These are phyloP conservation scores for Lordiphosa mommai DNA, from an alignment of 1,140 invertebrate genomes.

Conservation along the genomic window DNA sequence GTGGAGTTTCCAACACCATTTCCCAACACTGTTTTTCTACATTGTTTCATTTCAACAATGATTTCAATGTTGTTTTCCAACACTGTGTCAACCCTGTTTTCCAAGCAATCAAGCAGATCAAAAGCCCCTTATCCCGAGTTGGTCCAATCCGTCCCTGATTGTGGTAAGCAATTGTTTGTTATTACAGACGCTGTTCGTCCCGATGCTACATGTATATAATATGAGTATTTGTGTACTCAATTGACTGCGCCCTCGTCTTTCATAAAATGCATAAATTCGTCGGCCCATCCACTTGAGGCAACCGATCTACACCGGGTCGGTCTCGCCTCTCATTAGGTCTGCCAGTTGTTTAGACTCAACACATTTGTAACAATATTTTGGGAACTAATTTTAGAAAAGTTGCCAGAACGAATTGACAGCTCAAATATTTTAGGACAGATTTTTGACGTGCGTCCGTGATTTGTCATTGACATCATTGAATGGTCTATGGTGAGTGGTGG, in stretches of 20 bases:
- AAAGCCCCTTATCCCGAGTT: too few relatives aligned
- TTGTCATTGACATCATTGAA: slow-evolving; percentile 79
- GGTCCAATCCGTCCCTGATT: too few relatives aligned
- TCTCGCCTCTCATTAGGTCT: slow-evolving; percentile 18
- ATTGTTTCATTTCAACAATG: too few relatives aligned
- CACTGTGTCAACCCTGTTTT: too few relatives aligned
- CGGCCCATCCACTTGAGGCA: slow-evolving; percentile 49
- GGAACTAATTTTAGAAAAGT: slow-evolving; percentile 76
- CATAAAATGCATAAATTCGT: slow-evolving; percentile 54
- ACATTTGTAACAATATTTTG: slow-evolving; percentile 79
- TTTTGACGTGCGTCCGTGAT: slow-evolving; percentile 79
- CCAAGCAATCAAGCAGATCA: too few relatives aligned
- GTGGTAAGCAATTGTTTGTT: slow-evolving; percentile 2
- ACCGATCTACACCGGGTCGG: neutral
- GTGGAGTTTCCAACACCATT: too few relatives aligned
- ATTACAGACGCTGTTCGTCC: neutral
- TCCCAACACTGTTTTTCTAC: too few relatives aligned
- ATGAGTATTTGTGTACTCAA: too few relatives aligned
- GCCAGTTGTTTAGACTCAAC: slow-evolving; percentile 76
- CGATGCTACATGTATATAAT: neutral
- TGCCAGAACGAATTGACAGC: slow-evolving; percentile 64
- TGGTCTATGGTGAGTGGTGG: neutral
- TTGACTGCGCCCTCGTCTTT: slow-evolving; percentile 40
- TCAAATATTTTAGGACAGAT: slow-evolving; percentile 77
- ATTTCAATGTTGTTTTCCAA: too few relatives aligned